Evolutionary conservation across 2,888 invertebrate species (phyloP), one percentile per base, ranked within the genome.

Genomic region (Cartodere bifasciata): DNA sequence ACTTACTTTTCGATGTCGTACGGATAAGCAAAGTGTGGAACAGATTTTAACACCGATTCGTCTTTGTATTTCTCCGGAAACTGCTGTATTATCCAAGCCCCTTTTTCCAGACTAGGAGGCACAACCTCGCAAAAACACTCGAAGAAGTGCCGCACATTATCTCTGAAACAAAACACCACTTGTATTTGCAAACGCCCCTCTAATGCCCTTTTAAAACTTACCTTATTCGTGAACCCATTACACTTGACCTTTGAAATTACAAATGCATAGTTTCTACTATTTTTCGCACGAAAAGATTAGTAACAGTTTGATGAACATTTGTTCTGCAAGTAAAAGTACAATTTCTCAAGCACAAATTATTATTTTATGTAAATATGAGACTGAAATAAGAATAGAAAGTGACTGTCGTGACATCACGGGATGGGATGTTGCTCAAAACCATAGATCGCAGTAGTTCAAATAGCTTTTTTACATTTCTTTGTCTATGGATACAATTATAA

Each of bases 21-120:
- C 10, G 85, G 91, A 67, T 85, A 92, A 46, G 87, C 83, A 68
- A 92, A 92, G 63, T 87, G 83, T 24, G 90, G 86, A 49, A 91
- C 79, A 50, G 82, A 77, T 57, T 77, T 81, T 34, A 92, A 67
- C 43, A 88, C 78, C 57, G 85, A 86, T 57, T 81, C 75, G 63
- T 88, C 84, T 52, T 72, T 75, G 57, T 80, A 90, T 36, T 70
- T 69, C 43, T 82, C 82, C 24, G 92, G 91, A 62, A 79, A 91
- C 57, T 83, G 83, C 56, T 80, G 83, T 26, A 85, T 63, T 47
- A 90, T 79, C 63, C 79, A 77, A 35, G 81, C 70, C 33, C 65
- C 60, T 45, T 70, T 68, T 41, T 72, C 71, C 27, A 65, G 68
- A 23, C 68, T 67, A 38, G 83, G 72, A 32, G 70, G 70, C 17